These are phyloP conservation scores for Pluvianellus socialis DNA, from an alignment of 2,113 vertebrate species.

Conservation along the genomic window DNA sequence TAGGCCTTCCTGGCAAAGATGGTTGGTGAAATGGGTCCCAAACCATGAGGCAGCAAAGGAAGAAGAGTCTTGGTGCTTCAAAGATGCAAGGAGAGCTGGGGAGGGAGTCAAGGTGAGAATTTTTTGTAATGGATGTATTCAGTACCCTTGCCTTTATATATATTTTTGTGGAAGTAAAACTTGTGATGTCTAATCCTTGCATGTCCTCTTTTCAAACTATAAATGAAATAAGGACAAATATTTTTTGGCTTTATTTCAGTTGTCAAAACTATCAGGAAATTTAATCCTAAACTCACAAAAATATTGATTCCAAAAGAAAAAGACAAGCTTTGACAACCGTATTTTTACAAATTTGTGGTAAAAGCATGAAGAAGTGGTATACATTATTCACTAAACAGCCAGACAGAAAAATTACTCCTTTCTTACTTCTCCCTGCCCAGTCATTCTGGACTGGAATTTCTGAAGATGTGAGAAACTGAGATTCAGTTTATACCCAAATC, in stretches of 20 bases:
- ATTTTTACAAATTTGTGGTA: not conserved
- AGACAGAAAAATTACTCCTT: not conserved
- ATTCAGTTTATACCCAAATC: not conserved
- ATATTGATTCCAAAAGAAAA: not conserved
- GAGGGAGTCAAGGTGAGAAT: not conserved
- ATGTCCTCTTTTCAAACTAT: not conserved
- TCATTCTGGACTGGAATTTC: not conserved
- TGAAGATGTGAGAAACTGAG: not conserved
- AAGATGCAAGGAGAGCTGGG: not conserved
- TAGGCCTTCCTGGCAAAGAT: not conserved
- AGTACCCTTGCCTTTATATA: not conserved
- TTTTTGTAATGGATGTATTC: not conserved
- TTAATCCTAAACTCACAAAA: not conserved
- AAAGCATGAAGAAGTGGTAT: not conserved
- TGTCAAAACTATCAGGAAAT: conserved; percentile 1
- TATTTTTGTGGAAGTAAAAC: not conserved
- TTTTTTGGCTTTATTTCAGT: not conserved
- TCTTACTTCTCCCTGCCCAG: not conserved
- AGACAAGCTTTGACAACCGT: not conserved
- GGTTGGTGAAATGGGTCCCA: not conserved
- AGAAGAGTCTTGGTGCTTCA: not conserved
- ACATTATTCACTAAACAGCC: not conserved
- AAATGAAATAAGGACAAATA: not conserved
- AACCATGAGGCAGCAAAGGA: not conserved
- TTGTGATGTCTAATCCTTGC: not conserved